A percentile compares a stretch with the other conserved stretches of the same genome.
Conservation (phyloP, 2,113 vertebrate genomes). For the Cyphomyrus plagiostoma region DNA sequence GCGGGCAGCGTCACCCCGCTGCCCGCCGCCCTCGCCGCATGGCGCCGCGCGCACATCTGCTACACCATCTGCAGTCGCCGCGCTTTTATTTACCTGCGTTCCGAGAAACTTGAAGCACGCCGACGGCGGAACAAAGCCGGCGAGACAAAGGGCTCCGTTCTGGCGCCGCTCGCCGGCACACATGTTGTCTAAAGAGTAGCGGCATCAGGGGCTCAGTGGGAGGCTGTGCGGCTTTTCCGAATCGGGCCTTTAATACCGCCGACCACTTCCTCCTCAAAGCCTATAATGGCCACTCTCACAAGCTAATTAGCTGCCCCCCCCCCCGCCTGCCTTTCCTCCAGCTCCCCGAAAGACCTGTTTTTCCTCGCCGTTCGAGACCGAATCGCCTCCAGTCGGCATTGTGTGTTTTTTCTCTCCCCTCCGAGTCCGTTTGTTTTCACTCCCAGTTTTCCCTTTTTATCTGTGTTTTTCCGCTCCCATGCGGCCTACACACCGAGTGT, state of each 20-base stretch:
- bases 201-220: conserved; percentile 98
- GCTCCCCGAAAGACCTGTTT: conserved; percentile 44
- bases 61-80: conserved; percentile 90
- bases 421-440: conserved; percentile 57
- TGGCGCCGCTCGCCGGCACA: conserved; percentile 91
- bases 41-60: conserved; percentile 97
- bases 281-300: conserved; percentile 84
- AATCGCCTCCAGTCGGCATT: conserved; percentile 63
- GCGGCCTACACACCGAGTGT: conserved; percentile 53
- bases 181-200: conserved; percentile 99
- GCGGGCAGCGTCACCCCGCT: conserved; percentile 81
- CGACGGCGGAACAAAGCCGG: conserved; percentile 86
- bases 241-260: conserved; percentile 88
- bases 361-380: conserved; percentile 56
- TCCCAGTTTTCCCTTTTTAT: conserved; percentile 66
- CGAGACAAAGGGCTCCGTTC: conserved; percentile 74
- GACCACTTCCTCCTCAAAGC: conserved; percentile 83
- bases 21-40: conserved; percentile 81
- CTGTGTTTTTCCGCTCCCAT: conserved; percentile 34
- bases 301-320: conserved; percentile 79
- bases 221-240: conserved; percentile 85
- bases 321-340: conserved; percentile 49
- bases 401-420: conserved; percentile 34
- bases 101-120: conserved; percentile 88
- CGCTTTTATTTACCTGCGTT: conserved; percentile 99